Conservation (phyloP, 2,113 vertebrate genomes). For the Ceyx cyanopectus region DNA sequence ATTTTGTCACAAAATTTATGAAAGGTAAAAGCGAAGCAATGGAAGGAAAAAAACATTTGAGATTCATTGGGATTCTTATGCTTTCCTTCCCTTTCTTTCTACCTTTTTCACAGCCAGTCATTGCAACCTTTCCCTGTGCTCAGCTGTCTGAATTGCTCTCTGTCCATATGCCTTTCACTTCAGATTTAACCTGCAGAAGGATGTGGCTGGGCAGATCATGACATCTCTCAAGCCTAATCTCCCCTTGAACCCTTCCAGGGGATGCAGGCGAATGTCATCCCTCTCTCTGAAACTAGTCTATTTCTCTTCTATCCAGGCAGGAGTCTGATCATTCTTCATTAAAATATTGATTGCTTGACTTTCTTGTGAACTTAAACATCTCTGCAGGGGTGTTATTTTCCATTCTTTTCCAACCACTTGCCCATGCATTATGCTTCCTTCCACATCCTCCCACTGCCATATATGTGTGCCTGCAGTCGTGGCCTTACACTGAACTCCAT, state of each 20-base stretch:
- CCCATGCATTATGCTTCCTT: background rate
- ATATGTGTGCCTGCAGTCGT: fast-evolving
- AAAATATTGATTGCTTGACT: background rate
- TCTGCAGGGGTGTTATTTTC: background rate
- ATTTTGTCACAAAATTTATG: background rate
- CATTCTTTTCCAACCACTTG: background rate
- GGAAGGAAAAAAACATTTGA: background rate
- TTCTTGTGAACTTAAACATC: background rate
- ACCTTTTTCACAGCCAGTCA: background rate
- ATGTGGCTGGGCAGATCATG: background rate
- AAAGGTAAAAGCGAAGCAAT: background rate
- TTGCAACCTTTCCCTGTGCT: background rate
- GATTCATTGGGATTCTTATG: background rate
- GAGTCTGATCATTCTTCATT: background rate
- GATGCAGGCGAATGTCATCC: background rate
- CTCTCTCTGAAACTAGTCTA: background rate
- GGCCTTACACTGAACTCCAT: background rate
- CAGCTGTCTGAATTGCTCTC: background rate
- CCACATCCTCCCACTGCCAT: background rate
- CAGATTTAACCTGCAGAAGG: background rate
- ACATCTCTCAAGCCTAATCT: background rate
- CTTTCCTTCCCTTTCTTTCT: background rate
- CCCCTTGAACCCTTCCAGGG: background rate
- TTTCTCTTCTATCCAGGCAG: background rate
- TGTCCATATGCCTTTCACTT: background rate